A percentile compares a stretch with the other conserved stretches of the same genome.
Evolutionary conservation across 2,797 vertebrate species (phyloP).

Genomic region (Kryptopterus vitreolus): DNA sequence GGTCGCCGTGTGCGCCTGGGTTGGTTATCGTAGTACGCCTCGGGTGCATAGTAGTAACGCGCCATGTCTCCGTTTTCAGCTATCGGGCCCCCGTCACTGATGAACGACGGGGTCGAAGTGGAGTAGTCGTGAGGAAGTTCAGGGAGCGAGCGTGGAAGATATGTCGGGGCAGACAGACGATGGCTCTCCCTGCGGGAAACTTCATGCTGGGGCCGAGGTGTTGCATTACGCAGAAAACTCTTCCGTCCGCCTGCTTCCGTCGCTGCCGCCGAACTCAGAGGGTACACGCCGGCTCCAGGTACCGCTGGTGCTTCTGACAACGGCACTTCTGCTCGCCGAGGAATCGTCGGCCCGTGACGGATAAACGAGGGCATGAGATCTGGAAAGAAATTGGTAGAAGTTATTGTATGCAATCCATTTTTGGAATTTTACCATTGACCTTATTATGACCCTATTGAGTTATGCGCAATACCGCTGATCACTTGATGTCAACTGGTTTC

Average conservation of each 20-base stretch:
- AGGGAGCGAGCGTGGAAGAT: constrained; percentile 82
- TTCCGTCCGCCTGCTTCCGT: constrained; percentile 80
- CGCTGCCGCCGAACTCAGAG: constrained; percentile 75
- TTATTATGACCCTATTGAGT: too few relatives aligned
- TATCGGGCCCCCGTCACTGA: constrained; percentile 77
- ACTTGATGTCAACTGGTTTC: neutral
- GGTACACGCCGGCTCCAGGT: constrained; percentile 58
- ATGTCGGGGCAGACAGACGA: constrained; percentile 90
- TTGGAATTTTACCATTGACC: neutral
- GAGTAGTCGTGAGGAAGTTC: constrained; percentile 88
- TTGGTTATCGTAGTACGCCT: constrained; percentile 84
- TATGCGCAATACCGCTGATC: neutral
- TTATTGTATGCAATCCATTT: neutral
- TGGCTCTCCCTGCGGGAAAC: constrained; percentile 91
- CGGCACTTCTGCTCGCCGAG: constrained; percentile 86
- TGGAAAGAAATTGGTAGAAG: constrained; percentile 56
- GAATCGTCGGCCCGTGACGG: constrained; percentile 95
- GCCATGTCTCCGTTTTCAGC: constrained; percentile 87
- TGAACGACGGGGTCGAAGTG: constrained; percentile 87
- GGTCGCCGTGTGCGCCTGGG: constrained; percentile 73
- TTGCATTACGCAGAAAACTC: constrained; percentile 82
- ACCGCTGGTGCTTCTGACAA: constrained; percentile 71
- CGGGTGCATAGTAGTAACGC: constrained; percentile 82
- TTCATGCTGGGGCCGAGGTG: constrained; percentile 86
- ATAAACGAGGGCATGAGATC: constrained; percentile 99